phyloP scores from a whole-genome alignment of 2,113 vertebrate genomes.

The Amphilophus citrinellus region DNA sequence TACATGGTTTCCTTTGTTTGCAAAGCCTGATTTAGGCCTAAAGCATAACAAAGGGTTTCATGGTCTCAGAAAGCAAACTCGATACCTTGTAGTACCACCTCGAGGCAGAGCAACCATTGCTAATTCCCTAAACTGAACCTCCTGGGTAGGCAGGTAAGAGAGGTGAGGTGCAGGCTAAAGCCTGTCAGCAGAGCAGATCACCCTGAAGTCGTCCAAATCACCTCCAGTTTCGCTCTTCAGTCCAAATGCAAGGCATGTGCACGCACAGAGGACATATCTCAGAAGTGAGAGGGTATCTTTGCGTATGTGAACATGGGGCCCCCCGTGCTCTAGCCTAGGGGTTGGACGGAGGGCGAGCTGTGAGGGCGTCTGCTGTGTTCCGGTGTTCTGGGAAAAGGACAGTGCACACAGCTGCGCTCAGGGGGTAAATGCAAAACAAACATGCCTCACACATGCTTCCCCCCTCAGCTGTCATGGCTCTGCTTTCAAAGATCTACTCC shows the following conservation, averaged over 20 bases:
- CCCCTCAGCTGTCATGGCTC: conserved; percentile 85
- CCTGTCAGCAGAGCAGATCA: conserved; percentile 59
- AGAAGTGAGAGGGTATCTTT: conserved; percentile 38
- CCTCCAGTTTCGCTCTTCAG: conserved; percentile 28
- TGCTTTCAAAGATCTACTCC: conserved; percentile 78
- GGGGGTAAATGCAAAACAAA: conserved; percentile 86
- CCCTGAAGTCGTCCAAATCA: conserved; percentile 43
- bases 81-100: conserved; percentile 58
- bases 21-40: conserved; percentile 44
- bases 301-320: conserved; percentile 51
- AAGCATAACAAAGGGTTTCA: conserved; percentile 64
- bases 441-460: conserved; percentile 83
- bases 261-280: conserved; percentile 25
- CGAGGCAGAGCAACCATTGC: conserved; percentile 60
- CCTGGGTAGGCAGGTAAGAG: conserved; percentile 55
- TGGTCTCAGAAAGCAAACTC: conserved; percentile 57
- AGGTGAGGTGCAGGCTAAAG: conserved; percentile 31
- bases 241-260: conserved; percentile 53
- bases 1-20: conserved; percentile 49
- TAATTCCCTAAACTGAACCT: conserved; percentile 74
- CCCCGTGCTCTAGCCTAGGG: conserved; percentile 52
- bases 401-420: conserved; percentile 82
- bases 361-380: conserved; percentile 75
- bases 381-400: conserved; percentile 83
- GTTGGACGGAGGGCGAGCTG: conserved; percentile 66